These are phyloP conservation scores for Balanococcus diminutus DNA, from an alignment of 2,888 invertebrate genomes.

Conservation along the genomic window DNA sequence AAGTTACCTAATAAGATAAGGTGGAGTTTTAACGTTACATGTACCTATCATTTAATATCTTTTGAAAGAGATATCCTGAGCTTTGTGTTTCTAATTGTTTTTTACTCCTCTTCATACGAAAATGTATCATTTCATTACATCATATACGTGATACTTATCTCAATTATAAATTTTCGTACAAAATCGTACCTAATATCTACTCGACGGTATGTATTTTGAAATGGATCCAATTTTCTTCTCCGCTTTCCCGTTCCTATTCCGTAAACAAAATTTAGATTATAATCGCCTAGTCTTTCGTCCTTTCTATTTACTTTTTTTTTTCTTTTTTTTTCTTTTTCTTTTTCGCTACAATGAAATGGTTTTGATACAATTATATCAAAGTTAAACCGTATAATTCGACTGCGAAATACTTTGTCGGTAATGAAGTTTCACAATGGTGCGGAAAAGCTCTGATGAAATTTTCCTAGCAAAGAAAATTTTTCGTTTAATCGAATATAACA, in stretches of 20 bases:
- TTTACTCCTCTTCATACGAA: neutral
- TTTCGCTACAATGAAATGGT: neutral
- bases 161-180: neutral
- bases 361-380: neutral
- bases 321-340: neutral
- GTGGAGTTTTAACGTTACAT: no score
- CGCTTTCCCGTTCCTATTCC: neutral
- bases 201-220: neutral
- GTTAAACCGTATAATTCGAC: neutral
- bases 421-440: neutral
- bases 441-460: neutral
- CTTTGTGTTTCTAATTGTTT: neutral
- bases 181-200: neutral
- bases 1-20: no score
- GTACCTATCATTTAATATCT: no score
- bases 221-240: neutral
- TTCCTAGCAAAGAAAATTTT: neutral
- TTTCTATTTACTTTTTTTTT: no score
- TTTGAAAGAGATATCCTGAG: neutral
- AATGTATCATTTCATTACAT: neutral
- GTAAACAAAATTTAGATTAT: slow-evolving; percentile 11
- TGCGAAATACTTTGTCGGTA: neutral
- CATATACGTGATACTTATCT: neutral
- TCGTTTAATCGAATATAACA: neutral
- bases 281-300: neutral